Conservation (phyloP, 2,797 vertebrate genomes). For the Hydrocynus forskahlii region DNA sequence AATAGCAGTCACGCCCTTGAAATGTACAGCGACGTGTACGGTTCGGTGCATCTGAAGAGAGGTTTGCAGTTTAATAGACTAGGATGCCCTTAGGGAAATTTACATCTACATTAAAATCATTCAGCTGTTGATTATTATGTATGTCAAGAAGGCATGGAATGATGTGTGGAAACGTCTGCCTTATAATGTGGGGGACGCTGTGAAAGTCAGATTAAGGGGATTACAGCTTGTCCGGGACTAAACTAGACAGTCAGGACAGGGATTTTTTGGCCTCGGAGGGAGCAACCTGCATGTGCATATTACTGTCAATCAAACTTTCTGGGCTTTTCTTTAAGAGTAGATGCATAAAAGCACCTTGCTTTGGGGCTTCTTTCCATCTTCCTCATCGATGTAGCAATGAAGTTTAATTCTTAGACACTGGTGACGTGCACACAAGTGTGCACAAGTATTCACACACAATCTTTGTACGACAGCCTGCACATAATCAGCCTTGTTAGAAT, state of each 20-base stretch:
- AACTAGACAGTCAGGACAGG: neutral
- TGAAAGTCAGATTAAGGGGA: neutral
- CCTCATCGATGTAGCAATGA: neutral
- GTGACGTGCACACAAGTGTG: neutral
- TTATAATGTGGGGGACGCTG: neutral
- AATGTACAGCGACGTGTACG: neutral
- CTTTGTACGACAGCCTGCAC: no score
- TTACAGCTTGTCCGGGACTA: no score
- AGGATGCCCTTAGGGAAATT: no score
- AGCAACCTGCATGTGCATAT: neutral
- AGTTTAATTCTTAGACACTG: neutral
- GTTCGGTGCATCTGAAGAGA: neutral
- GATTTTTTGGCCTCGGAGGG: neutral
- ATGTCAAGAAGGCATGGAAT: no score
- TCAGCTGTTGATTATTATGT: neutral
- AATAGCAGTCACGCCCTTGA: neutral
- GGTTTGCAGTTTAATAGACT: no score
- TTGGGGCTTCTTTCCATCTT: slow-evolving; percentile 19
- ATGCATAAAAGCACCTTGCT: slow-evolving; percentile 53
- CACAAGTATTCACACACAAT: no score
- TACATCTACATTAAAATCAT: slow-evolving; percentile 28
- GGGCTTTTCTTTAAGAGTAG: slow-evolving; percentile 6
- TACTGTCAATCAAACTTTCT: slow-evolving; percentile 50
- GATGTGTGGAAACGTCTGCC: no score
- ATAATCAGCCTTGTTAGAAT: no score